phyloP scores from a whole-genome alignment of 2,113 vertebrate genomes.

The Pongo pygmaeus region DNA sequence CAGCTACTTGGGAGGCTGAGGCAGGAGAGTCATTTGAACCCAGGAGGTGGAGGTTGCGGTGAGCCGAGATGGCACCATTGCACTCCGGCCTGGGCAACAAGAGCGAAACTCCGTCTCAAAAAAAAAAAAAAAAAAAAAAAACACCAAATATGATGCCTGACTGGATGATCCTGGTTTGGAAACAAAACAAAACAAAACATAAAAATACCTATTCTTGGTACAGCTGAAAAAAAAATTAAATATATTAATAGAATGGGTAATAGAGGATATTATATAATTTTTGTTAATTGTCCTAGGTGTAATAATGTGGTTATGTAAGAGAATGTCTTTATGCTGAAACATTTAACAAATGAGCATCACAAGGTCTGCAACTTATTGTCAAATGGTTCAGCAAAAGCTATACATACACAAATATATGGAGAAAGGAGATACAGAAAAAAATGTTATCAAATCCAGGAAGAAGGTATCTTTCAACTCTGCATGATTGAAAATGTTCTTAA shows the following conservation, averaged over 20 bases:
- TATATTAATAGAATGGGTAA: neutral
- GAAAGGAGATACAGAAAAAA: neutral
- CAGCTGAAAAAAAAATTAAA: neutral
- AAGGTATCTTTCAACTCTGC: neutral
- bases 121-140: neutral
- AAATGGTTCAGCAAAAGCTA: neutral
- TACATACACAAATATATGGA: neutral
- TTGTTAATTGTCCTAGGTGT: neutral
- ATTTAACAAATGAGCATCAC: neutral
- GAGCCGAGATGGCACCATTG: too few species aligned
- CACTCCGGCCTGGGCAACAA: too few species aligned
- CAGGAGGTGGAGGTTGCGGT: too few species aligned
- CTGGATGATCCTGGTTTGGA: neutral
- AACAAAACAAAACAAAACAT: neutral
- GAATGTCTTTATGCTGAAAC: neutral
- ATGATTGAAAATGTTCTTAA: neutral
- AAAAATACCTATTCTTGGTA: neutral
- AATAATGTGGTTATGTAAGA: neutral
- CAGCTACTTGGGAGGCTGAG: too few species aligned
- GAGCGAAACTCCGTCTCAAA: too few species aligned
- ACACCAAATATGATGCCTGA: neutral
- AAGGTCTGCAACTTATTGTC: neutral
- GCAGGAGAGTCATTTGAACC: too few species aligned
- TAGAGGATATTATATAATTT: neutral
- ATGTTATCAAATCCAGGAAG: neutral